Percentiles rank a stretch among this genome's conserved stretches.
Conservation (phyloP, 2,888 invertebrate genomes). For the Pantelozetes paolii region DNA sequence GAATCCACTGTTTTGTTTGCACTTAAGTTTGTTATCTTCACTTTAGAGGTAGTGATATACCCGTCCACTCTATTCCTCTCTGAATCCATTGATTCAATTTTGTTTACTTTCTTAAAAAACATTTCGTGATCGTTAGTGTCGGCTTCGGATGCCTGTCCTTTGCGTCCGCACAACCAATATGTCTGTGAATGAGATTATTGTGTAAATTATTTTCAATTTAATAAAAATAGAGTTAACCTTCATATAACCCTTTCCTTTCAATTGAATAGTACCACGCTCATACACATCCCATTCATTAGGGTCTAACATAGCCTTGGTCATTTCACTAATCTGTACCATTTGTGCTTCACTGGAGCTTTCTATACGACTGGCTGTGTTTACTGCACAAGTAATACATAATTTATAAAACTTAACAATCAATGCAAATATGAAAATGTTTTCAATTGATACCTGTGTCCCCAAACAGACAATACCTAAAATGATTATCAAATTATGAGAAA, state of each 20-base stretch:
- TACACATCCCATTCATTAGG: slow-evolving; percentile 64
- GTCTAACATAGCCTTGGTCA: slow-evolving; percentile 72
- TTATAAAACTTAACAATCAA: too few species aligned
- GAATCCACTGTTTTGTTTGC: not conserved
- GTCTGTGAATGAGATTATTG: not conserved
- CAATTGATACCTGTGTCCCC: slow-evolving; percentile 68
- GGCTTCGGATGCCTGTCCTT: not conserved
- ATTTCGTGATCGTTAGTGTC: not conserved
- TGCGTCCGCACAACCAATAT: not conserved
- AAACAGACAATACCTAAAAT: slow-evolving; percentile 71
- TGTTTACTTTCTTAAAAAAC: not conserved
- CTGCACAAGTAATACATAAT: slow-evolving; percentile 54
- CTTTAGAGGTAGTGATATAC: not conserved
- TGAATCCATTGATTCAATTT: not conserved
- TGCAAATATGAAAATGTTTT: too few species aligned
- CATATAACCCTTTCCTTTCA: slow-evolving; percentile 61
- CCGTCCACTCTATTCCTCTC: not conserved
- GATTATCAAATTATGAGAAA: not conserved
- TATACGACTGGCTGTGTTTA: slow-evolving; percentile 86
- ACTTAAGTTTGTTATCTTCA: not conserved
- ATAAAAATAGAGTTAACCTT: too few species aligned
- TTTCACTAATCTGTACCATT: slow-evolving; percentile 90
- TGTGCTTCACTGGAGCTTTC: slow-evolving; percentile 84
- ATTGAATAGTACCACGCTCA: slow-evolving; percentile 61
- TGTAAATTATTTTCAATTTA: too few species aligned